Conservation (phyloP, 2,113 vertebrate genomes). For the Theristicus caerulescens region DNA sequence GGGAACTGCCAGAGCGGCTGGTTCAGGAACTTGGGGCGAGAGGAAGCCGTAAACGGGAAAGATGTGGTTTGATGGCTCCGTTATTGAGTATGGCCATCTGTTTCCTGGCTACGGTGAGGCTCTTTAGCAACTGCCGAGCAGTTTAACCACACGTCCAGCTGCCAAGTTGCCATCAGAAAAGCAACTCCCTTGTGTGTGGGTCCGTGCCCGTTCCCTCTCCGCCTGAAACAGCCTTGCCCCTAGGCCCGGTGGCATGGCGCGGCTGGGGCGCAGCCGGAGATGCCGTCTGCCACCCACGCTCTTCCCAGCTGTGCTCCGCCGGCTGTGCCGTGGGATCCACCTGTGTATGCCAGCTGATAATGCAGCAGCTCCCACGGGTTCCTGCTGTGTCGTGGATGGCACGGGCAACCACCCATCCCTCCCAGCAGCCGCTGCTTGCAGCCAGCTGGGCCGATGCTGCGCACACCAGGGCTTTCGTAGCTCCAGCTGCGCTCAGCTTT, state of each 20-base stretch:
- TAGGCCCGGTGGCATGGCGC: rapidly evolving
- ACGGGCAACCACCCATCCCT: background rate
- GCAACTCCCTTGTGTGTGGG: background rate
- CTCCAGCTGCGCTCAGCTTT: background rate
- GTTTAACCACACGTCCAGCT: constrained; percentile 66
- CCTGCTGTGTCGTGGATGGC: rapidly evolving
- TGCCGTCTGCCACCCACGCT: background rate
- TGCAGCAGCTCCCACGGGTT: background rate
- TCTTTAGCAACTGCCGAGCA: constrained; percentile 64
- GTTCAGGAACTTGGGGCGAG: background rate
- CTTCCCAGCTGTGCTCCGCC: background rate
- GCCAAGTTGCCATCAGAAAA: background rate
- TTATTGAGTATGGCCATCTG: constrained; percentile 62
- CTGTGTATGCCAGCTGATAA: background rate
- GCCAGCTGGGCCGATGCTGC: background rate
- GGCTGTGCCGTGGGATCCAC: background rate
- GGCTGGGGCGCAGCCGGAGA: background rate
- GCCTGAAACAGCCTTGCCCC: background rate
- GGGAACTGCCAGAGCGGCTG: background rate
- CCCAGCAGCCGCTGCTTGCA: background rate
- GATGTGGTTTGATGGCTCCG: constrained; percentile 49
- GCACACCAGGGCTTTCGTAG: rapidly evolving
- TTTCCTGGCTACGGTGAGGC: constrained; percentile 58
- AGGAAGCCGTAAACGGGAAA: constrained; percentile 4
- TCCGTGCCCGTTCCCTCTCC: background rate